Base-by-base conservation (phyloP, 2,888 invertebrate genomes). In the Oligia fasciuncula region DNA sequence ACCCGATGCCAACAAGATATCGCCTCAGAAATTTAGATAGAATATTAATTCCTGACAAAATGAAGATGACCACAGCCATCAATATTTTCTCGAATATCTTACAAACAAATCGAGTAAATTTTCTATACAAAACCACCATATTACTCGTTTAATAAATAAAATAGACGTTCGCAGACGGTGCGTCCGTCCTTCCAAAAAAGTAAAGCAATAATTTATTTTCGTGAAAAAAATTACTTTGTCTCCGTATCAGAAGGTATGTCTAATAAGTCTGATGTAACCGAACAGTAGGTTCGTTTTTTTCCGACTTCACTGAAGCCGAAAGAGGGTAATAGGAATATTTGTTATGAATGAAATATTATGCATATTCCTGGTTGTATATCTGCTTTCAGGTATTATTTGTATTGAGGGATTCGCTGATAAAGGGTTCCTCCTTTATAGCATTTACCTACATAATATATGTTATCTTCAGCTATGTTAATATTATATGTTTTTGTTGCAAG, bases 181-280 rank as follows among this genome's bases (percentile, higher is more conserved):
- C 67, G 60, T 81, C 29, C n/a, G 35, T 81, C 17, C 19, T 69
- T 60, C 78, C 35, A 46, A 71, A 83, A 80, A 71, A 70, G 69
- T 78, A 78, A 60, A 70, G 54, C 65, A 70, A 57, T 82, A 23
- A 81, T 77, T 81, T 70, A 81, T 81, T 83, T 77, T 54, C 51
- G 11, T 43, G 65, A 66, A 77, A 81, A 81, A 70, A 78, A 83
- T 14, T 78, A n/a, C 70, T 83, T 83, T 78, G 79, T 71, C 81
- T 81, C 60, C 83, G 43, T 83, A 71, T 83, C 79, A 81, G 71
- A 83, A 83, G 78, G 81, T 83, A 78, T 78, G 79, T 83, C 71
- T 71, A 54, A 78, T 83, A 81, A 78, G 51, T 83, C 46, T 83
- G 81, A 81, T 60, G 83, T 83, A 83, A 81, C 71, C 66, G 51